Percentiles rank a stretch among this genome's conserved stretches.
Conservation (phyloP, 1,140 invertebrate species). For the Trinorchestia longiramus region DNA sequence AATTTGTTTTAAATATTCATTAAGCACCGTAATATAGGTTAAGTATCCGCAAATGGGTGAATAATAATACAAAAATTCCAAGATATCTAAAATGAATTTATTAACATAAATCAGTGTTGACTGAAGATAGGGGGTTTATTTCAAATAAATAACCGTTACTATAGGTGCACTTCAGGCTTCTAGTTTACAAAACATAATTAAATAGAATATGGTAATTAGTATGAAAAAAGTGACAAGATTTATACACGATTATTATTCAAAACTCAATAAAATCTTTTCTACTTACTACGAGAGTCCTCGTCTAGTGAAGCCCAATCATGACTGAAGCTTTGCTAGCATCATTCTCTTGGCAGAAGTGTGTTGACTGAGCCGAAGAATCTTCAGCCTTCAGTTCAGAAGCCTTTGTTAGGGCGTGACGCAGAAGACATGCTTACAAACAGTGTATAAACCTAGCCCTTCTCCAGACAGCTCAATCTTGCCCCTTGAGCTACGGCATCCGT, state of each 20-base stretch:
- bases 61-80: too few species aligned
- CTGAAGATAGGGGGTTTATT: too few species aligned
- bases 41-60: too few species aligned
- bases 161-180: too few species aligned
- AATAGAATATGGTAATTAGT: too few species aligned
- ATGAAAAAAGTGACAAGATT: neutral
- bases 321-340: conserved; percentile 29
- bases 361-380: conserved; percentile 40
- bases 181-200: too few species aligned
- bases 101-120: too few species aligned
- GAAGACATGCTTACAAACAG: conserved; percentile 52
- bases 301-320: neutral
- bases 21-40: too few species aligned
- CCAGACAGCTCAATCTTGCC: conserved; percentile 26
- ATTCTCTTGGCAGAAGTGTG: conserved; percentile 24
- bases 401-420: conserved; percentile 9
- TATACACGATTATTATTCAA: neutral
- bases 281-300: too few species aligned
- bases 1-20: too few species aligned
- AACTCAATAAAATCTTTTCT: neutral
- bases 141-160: too few species aligned
- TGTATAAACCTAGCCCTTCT: conserved; percentile 48
- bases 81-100: too few species aligned
- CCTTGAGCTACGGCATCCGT: neutral
- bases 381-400: conserved; percentile 25